A percentile compares a stretch with the other conserved stretches of the same genome.
phyloP scores from a whole-genome alignment of 2,888 invertebrate species.

The Ormyrus nitidulus region DNA sequence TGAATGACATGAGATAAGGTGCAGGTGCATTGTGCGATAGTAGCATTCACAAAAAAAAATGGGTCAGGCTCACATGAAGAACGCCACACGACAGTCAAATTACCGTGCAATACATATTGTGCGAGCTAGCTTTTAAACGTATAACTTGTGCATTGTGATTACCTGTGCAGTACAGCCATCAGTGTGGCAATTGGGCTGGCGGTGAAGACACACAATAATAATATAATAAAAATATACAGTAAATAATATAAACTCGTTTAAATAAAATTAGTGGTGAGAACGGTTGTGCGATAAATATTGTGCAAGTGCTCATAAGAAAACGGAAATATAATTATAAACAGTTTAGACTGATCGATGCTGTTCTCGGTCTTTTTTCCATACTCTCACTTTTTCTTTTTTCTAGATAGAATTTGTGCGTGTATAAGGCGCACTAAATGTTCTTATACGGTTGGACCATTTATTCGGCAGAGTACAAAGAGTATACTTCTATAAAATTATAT shows the following conservation, averaged over 20 bases:
- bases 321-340: slow-evolving; percentile 43
- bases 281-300: slow-evolving; percentile 60
- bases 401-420: not conserved
- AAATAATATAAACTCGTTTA: slow-evolving; percentile 71
- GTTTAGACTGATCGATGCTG: slow-evolving; percentile 39
- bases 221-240: slow-evolving; percentile 75
- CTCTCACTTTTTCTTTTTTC: slow-evolving; percentile 15
- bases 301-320: slow-evolving; percentile 54
- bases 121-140: slow-evolving; percentile 56
- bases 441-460: not conserved
- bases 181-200: slow-evolving; percentile 96
- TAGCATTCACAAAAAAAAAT: slow-evolving; percentile 29
- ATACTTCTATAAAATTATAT: too few relatives aligned
- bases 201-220: slow-evolving; percentile 84
- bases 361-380: slow-evolving; percentile 14
- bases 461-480: too few relatives aligned
- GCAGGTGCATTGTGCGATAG: slow-evolving; percentile 49
- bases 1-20: slow-evolving; percentile 24
- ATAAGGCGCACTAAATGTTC: not conserved
- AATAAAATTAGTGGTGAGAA: slow-evolving; percentile 67
- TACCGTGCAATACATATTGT: slow-evolving; percentile 53
- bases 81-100: slow-evolving; percentile 25
- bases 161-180: slow-evolving; percentile 96
- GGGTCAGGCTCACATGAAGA: slow-evolving; percentile 11
- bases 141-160: slow-evolving; percentile 80